Evolutionary conservation across 2,888 invertebrate genomes (phyloP).

Genomic region (Amiota mariae): DNA sequence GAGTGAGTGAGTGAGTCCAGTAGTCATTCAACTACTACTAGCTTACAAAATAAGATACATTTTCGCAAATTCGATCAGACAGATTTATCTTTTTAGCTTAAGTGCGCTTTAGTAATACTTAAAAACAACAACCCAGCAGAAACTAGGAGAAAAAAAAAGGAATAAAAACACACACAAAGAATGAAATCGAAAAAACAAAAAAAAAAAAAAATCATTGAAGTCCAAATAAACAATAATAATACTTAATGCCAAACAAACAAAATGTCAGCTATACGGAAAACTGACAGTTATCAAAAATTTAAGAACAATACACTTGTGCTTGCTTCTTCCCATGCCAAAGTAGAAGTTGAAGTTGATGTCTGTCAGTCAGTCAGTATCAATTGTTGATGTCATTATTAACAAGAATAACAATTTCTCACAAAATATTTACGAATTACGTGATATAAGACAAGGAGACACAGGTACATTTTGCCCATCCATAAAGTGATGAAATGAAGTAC

Average conservation of each 20-base stretch:
- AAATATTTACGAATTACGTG: too few species aligned
- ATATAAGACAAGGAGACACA: too few species aligned
- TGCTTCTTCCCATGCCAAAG: background rate
- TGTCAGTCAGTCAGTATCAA: slow-evolving; percentile 31
- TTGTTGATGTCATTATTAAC: too few species aligned
- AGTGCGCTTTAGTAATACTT: background rate
- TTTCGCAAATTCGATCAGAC: slow-evolving; percentile 24
- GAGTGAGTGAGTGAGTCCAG: too few species aligned
- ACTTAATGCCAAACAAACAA: background rate
- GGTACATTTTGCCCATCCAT: background rate
- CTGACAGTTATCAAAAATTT: slow-evolving; percentile 25
- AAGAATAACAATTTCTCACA: too few species aligned
- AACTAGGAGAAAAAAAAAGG: background rate
- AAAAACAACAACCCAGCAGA: slow-evolving; percentile 2
- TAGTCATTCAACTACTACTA: background rate
- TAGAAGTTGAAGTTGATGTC: slow-evolving; percentile 15
- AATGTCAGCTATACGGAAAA: slow-evolving; percentile 18
- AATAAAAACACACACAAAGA: background rate
- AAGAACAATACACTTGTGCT: background rate
- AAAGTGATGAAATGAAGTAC: too few species aligned
- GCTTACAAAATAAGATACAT: slow-evolving; percentile 17
- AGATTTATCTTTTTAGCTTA: slow-evolving; percentile 24
- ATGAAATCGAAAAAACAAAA: too few species aligned
- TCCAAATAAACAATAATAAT: too few species aligned
- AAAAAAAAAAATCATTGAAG: too few species aligned